Conservation (phyloP, 2,113 vertebrate species). For the Pachypanchax playfairii region DNA sequence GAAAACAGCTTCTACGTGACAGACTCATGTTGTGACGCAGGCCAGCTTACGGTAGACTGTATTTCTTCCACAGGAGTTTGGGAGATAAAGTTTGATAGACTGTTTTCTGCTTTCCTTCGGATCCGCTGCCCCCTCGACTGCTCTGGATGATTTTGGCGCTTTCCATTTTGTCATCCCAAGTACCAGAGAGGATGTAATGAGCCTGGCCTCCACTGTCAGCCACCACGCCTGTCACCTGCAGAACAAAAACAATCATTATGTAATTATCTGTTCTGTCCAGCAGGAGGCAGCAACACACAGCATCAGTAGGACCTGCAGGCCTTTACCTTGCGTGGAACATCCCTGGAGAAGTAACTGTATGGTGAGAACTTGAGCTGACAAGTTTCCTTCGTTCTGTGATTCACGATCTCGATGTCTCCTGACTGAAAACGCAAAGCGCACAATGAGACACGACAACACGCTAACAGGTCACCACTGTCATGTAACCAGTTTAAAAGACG, state of each 20-base stretch:
- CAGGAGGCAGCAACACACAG: conserved; percentile 55
- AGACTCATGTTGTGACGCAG: not conserved
- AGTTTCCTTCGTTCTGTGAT: conserved; percentile 94
- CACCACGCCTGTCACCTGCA: conserved; percentile 93
- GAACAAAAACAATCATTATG: not conserved
- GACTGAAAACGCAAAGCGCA: conserved; percentile 78
- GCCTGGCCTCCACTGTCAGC: conserved; percentile 84
- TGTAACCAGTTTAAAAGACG: not conserved
- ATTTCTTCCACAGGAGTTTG: conserved; percentile 96
- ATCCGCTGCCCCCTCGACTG: conserved; percentile 83
- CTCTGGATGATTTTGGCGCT: conserved; percentile 94
- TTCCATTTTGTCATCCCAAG: conserved; percentile 97
- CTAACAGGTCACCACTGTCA: not conserved
- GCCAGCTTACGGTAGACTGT: conserved; percentile 90
- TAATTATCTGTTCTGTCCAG: conserved; percentile 40
- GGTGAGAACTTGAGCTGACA: conserved; percentile 98
- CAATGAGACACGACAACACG: conserved; percentile 22
- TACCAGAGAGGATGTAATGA: conserved; percentile 94
- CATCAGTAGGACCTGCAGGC: not conserved
- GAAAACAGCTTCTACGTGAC: conserved; percentile 10
- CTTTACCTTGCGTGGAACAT: conserved; percentile 91
- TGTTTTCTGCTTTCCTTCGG: conserved; percentile 93
- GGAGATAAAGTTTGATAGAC: conserved; percentile 94
- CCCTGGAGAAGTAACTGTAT: conserved; percentile 99
- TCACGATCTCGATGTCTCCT: conserved; percentile 97